phyloP scores from a whole-genome alignment of 2,888 invertebrate species.

The Drosophila putrida region DNA sequence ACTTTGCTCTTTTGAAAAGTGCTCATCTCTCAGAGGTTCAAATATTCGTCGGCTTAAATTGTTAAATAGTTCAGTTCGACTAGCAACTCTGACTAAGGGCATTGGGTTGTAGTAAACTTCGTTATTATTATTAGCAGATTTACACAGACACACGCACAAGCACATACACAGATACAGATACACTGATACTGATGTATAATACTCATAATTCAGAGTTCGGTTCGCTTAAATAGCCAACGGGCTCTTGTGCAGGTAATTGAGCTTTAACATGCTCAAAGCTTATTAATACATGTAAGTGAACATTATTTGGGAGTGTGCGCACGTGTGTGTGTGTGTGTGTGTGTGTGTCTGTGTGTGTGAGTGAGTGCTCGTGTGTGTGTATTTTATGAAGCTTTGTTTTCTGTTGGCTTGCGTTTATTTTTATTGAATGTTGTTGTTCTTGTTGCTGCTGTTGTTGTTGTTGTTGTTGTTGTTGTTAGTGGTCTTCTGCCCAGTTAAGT shows the following conservation, averaged over 20 bases:
- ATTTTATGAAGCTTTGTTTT: conserved; percentile 53
- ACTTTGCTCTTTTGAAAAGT: no score
- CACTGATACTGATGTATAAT: neutral
- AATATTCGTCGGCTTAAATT: neutral
- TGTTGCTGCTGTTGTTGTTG: conserved; percentile 14
- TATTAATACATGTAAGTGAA: conserved; percentile 59
- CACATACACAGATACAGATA: conserved; percentile 6
- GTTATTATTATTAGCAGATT: conserved; percentile 32
- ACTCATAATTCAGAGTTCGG: conserved; percentile 36
- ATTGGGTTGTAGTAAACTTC: conserved; percentile 33
- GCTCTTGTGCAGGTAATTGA: conserved; percentile 64
- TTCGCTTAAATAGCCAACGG: conserved; percentile 52
- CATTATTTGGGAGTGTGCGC: conserved; percentile 19
- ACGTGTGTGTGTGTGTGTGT: conserved; percentile 9
- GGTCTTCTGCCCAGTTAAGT: conserved; percentile 46
- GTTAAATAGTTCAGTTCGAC: neutral
- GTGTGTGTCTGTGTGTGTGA: conserved; percentile 15
- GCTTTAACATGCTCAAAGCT: conserved; percentile 69
- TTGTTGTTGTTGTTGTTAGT: conserved; percentile 13
- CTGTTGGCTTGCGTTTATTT: conserved; percentile 41
- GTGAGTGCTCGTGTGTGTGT: conserved; percentile 13
- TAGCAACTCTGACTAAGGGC: neutral
- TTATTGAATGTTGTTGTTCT: conserved; percentile 38
- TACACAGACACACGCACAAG: neutral
- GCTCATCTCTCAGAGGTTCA: neutral